Conservation (phyloP, 2,888 invertebrate species). For the Corythucha ciliata region DNA sequence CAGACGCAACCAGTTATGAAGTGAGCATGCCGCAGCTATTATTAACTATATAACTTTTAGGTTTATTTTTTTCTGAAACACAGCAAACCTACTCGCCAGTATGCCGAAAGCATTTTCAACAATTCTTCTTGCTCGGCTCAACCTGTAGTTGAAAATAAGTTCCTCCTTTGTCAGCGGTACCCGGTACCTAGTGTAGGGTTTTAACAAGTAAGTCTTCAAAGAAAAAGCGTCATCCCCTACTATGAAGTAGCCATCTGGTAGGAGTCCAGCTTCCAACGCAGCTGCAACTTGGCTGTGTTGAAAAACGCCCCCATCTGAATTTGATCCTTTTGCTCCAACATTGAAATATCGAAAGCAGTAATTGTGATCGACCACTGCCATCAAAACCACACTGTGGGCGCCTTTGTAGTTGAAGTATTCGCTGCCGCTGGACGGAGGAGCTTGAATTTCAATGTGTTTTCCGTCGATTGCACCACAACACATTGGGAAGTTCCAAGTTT, state of each 20-base stretch:
- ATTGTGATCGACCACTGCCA: constrained; percentile 33
- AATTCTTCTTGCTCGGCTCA: constrained; percentile 30
- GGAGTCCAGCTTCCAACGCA: constrained; percentile 23
- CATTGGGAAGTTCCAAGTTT: constrained; percentile 33
- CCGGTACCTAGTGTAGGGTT: constrained; percentile 24
- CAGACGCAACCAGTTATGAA: constrained; percentile 20
- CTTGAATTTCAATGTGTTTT: constrained; percentile 35
- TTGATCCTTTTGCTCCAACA: neutral
- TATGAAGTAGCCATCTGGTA: constrained; percentile 18
- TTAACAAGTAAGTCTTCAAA: constrained; percentile 28
- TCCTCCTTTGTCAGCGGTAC: too few relatives aligned
- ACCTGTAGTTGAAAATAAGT: constrained; percentile 32
- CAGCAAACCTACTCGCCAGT: constrained; percentile 28
- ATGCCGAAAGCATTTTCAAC: constrained; percentile 33
- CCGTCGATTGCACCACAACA: constrained; percentile 35
- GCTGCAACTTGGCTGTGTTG: neutral
- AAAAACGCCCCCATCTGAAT: neutral
- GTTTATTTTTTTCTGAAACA: constrained; percentile 25
- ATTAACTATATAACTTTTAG: constrained; percentile 1
- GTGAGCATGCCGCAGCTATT: constrained; percentile 15
- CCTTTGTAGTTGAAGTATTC: constrained; percentile 35
- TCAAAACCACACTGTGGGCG: constrained; percentile 33
- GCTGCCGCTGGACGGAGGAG: constrained; percentile 33
- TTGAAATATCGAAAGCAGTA: neutral
- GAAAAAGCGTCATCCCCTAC: constrained; percentile 27